A percentile compares a stretch with the other conserved stretches of the same genome.
Conservation (phyloP, 1,140 invertebrate genomes). For the Heterodera schachtii region DNA sequence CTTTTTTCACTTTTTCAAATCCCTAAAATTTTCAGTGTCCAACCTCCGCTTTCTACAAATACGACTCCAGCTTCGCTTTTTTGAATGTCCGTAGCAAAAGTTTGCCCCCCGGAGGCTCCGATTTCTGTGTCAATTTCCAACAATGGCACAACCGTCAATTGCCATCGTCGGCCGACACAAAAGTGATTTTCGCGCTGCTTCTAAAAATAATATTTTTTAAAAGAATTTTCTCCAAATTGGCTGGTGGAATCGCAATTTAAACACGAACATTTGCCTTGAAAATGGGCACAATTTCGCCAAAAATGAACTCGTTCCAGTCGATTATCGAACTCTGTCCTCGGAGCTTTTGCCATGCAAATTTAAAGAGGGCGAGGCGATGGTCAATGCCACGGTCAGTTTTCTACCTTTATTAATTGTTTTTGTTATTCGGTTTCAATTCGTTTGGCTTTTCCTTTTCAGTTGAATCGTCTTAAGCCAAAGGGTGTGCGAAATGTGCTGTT, state of each 20-base stretch:
- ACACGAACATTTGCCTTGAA: constrained; percentile 40
- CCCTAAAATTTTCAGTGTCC: not conserved
- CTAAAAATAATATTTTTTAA: constrained; percentile 19
- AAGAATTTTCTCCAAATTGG: constrained; percentile 9
- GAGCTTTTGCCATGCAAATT: constrained; percentile 29
- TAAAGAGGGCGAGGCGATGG: not conserved
- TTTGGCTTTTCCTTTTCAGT: constrained; percentile 29
- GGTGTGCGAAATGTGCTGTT: constrained; percentile 45
- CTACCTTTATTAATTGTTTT: not conserved
- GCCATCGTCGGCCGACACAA: constrained; percentile 31
- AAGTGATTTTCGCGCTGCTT: constrained; percentile 7
- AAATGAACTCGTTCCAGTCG: constrained; percentile 30
- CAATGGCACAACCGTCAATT: constrained; percentile 37
- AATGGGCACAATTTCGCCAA: constrained; percentile 9
- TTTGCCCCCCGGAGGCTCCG: not conserved
- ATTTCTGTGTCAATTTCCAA: constrained; percentile 48
- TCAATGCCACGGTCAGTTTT: constrained; percentile 16
- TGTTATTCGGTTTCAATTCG: constrained; percentile 40
- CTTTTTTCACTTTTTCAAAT: not conserved
- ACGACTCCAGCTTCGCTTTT: constrained; percentile 47
- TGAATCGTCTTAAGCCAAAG: constrained; percentile 35
- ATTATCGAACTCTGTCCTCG: constrained; percentile 9
- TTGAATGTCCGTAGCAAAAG: constrained; percentile 29
- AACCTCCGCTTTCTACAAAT: constrained; percentile 17
- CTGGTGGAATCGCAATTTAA: constrained; percentile 42